Percentiles rank a stretch among this genome's conserved stretches.
Evolutionary conservation across 2,113 vertebrate species (phyloP).

Genomic region (Platichthys stellatus): DNA sequence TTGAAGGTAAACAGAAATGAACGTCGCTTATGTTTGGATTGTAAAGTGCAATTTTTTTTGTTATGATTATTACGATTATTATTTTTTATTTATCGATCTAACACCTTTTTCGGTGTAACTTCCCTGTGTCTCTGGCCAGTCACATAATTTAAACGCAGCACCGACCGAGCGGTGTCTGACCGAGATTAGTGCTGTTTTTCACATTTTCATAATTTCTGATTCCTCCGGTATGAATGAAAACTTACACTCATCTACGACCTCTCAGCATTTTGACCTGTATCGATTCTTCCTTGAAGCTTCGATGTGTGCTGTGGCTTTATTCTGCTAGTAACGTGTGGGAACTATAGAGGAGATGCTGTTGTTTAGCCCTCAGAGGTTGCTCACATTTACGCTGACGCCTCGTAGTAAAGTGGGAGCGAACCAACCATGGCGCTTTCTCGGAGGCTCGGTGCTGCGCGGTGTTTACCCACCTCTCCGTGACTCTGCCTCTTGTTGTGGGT

Average conservation of each 20-base stretch:
- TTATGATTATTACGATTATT: neutral
- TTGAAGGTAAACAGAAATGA: slow-evolving; percentile 61
- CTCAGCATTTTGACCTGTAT: slow-evolving; percentile 6
- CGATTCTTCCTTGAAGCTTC: neutral
- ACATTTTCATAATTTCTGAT: slow-evolving; percentile 8
- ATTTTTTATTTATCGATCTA: neutral
- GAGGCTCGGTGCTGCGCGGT: slow-evolving; percentile 8
- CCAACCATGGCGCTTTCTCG: slow-evolving; percentile 56
- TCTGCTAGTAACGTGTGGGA: neutral
- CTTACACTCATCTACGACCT: slow-evolving; percentile 20
- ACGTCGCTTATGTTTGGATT: slow-evolving; percentile 23
- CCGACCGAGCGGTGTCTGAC: neutral
- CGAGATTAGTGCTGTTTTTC: slow-evolving; percentile 10
- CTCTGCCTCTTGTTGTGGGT: slow-evolving; percentile 11
- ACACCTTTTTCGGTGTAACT: slow-evolving; percentile 26
- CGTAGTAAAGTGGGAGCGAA: slow-evolving; percentile 31
- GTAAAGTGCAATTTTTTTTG: neutral
- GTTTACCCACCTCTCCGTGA: slow-evolving; percentile 38
- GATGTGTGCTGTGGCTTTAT: neutral
- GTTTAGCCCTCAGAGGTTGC: neutral
- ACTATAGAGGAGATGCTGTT: too few species aligned
- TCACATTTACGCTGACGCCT: slow-evolving; percentile 27
- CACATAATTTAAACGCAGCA: neutral
- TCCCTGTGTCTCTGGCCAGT: slow-evolving; percentile 11
- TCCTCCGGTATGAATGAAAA: slow-evolving; percentile 28